These are phyloP conservation scores for Apamea epomidion DNA, from an alignment of 2,888 invertebrate genomes.

Conservation along the genomic window DNA sequence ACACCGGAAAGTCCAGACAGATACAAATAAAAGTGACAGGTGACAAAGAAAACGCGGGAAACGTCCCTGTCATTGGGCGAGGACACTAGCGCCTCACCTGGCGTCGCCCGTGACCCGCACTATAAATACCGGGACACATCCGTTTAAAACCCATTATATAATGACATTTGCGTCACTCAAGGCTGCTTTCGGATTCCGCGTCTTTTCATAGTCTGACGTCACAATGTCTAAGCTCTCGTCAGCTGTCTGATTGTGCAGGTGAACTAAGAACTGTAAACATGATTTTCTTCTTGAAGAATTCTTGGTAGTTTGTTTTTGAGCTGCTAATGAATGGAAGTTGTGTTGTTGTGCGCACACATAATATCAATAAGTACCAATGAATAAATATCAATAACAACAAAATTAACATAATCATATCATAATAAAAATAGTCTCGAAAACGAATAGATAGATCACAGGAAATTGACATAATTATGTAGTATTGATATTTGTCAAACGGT, in stretches of 20 bases:
- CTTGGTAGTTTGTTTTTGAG: conserved; percentile 8
- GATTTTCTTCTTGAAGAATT: conserved; percentile 16
- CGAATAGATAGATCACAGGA: neutral
- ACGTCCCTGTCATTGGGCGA: conserved; percentile 70
- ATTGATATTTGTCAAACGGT: neutral
- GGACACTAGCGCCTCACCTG: conserved; percentile 71
- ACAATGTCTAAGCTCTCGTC: conserved; percentile 44
- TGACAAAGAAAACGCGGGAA: conserved; percentile 65
- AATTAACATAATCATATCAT: neutral
- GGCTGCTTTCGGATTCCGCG: conserved; percentile 57
- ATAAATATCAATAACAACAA: neutral
- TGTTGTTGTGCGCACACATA: neutral
- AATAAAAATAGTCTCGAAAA: neutral
- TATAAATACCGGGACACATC: conserved; percentile 70
- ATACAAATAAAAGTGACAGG: conserved; percentile 61
- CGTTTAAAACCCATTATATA: conserved; percentile 66
- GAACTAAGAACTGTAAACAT: conserved; percentile 17
- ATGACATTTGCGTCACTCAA: conserved; percentile 65
- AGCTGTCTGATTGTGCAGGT: conserved; percentile 34
- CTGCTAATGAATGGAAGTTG: conserved; percentile 12
- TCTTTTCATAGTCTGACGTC: conserved; percentile 49
- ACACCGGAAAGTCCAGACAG: conserved; percentile 44
- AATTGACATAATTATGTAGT: no score
- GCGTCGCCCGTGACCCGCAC: conserved; percentile 71
- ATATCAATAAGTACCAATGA: no score